Conservation (phyloP, 2,113 vertebrate species). For the Cairina moschata region DNA sequence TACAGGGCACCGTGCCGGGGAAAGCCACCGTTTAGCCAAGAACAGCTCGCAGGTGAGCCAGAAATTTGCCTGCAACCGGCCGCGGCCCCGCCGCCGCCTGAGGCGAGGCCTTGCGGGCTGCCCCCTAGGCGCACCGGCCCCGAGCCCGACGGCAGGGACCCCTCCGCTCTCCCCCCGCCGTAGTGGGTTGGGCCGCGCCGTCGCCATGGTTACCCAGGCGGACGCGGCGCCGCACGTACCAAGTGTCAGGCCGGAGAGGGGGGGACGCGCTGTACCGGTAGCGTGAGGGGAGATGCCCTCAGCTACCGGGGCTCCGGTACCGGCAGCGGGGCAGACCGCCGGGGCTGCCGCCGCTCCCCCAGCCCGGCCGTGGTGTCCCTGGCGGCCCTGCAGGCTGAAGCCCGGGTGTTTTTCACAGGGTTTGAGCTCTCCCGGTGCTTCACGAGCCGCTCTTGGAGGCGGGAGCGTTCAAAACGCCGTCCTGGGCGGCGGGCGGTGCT, state of each 20-base stretch:
- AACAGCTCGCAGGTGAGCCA: accelerated
- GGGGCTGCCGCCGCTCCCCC: too few species aligned
- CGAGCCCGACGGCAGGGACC: neutral
- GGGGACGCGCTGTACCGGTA: too few species aligned
- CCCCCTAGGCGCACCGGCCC: accelerated
- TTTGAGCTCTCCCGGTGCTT: neutral
- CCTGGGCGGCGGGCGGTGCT: too few species aligned
- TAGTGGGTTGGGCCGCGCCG: neutral
- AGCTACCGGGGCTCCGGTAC: too few species aligned
- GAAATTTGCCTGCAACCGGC: too few species aligned
- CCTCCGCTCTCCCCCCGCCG: neutral
- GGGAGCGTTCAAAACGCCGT: neutral
- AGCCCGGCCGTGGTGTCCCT: too few species aligned
- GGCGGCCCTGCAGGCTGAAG: neutral
- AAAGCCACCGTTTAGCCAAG: neutral
- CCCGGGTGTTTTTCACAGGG: neutral
- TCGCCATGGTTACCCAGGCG: neutral
- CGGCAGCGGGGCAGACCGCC: too few species aligned
- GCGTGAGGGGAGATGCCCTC: neutral
- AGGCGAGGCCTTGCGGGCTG: neutral
- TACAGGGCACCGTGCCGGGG: too few species aligned
- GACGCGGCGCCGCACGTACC: neutral
- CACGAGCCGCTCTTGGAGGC: too few species aligned
- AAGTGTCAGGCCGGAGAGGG: neutral
- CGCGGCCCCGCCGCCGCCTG: too few species aligned